These are phyloP conservation scores for Leptobrachium ailaonicum DNA, from an alignment of 2,113 vertebrate species.

Conservation along the genomic window DNA sequence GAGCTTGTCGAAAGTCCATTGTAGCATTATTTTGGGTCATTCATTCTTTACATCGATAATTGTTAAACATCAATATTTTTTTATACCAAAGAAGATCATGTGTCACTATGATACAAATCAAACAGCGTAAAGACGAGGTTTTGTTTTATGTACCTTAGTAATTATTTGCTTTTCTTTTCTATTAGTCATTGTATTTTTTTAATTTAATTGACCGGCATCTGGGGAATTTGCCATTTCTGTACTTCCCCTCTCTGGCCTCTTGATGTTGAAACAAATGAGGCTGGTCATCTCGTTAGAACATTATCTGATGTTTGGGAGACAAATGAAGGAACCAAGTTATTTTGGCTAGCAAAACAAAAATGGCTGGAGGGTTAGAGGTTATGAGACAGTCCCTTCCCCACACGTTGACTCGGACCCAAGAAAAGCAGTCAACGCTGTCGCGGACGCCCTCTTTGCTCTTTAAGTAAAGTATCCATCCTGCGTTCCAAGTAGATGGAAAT, in stretches of 20 bases:
- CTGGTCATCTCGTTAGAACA: background rate
- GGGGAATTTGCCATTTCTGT: background rate
- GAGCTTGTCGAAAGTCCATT: no score
- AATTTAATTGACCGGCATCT: no score
- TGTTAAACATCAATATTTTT: no score
- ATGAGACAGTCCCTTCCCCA: background rate
- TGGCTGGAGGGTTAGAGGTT: background rate
- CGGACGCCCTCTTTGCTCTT: slow-evolving; percentile 7
- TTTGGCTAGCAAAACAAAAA: background rate
- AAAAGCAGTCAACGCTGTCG: slow-evolving; percentile 54
- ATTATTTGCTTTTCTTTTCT: background rate
- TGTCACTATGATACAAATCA: no score
- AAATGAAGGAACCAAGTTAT: slow-evolving; percentile 1
- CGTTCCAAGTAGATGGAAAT: slow-evolving; percentile 54
- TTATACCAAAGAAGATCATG: no score
- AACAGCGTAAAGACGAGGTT: no score
- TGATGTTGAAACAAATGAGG: background rate
- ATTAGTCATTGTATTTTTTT: background rate
- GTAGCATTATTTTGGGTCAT: no score
- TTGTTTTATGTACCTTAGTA: no score
- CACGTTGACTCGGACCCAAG: slow-evolving; percentile 46
- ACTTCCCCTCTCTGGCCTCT: background rate
- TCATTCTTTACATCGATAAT: no score
- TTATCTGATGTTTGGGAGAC: slow-evolving; percentile 1
- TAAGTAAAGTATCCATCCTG: slow-evolving; percentile 49